Evolutionary conservation across 2,888 invertebrate species (phyloP), one percentile per base, ranked within the genome.

Genomic region (Hirtodrosophila confusa): DNA sequence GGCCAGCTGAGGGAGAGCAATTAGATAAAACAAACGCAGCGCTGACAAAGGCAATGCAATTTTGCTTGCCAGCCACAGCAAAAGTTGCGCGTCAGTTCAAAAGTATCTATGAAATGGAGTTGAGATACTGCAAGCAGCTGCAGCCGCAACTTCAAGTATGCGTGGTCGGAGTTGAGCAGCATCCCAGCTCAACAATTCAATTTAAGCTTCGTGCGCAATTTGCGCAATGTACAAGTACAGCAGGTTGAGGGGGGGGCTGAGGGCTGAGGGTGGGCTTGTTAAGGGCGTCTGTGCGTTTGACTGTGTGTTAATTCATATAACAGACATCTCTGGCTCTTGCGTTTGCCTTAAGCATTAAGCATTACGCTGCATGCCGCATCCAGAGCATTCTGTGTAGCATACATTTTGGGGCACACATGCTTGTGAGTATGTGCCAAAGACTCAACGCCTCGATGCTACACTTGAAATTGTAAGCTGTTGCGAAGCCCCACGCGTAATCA

Each of bases 21-120:
- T 84, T 84, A 84, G 88, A 86, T 86, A 88, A 88, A 84, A 86
- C 84, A 88, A 84, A 88, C 87, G 85, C 78, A 75, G 55, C 76
- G 88, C 82, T 88, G 88, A 86, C 88, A 88, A 88, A 88, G 86
- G 84, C 88, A 86, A 70, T 86, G 82, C 86, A 88, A 82, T 82
- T 88, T 87, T 71, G 71, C 80, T 63, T 72, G 73, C 69, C 58
- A 78, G 65, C 78, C 71, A 77, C 86, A 83, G 86, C 86, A 88
- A 86, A 88, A 83, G 83, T 83, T 83, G 88, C 70, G 74, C 69
- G 64, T 67, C 77, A 67, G 69, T 69, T 56, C 45, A 67, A 87
- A 86, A 82, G 86, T 88, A 82, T 79, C 88, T 79, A 70, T 70
- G 70, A 82, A 69, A 86, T 66, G 62, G 63, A 88, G 88, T 69